Evolutionary conservation across 2,113 vertebrate species (phyloP).

Genomic region (Heterotilapia buettikoferi): DNA sequence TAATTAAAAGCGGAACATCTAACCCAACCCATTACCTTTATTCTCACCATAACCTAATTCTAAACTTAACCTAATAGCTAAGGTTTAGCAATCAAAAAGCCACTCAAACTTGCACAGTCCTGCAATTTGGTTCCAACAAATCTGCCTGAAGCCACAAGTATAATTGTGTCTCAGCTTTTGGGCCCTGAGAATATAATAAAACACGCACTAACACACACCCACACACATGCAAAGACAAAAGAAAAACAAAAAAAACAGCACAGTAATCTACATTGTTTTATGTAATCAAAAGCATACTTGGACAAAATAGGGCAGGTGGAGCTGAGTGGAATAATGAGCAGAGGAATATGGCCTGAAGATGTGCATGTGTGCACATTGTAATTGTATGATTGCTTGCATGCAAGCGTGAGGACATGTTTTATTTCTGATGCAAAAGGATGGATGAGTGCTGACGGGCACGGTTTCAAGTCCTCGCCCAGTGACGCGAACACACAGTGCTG

Average conservation of each 20-base stretch:
- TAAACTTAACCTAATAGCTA: neutral
- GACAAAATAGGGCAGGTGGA: constrained; percentile 28
- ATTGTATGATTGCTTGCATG: neutral
- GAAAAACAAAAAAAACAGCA: neutral
- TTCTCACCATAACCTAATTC: neutral
- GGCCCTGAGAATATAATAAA: neutral
- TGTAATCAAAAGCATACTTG: constrained; percentile 43
- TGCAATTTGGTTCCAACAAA: neutral
- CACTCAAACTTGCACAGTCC: neutral
- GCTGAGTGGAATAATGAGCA: constrained; percentile 13
- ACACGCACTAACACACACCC: neutral
- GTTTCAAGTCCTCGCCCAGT: neutral
- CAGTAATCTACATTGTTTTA: constrained; percentile 6
- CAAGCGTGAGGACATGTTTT: neutral
- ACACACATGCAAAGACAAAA: neutral
- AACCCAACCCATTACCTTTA: neutral
- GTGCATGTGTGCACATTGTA: neutral
- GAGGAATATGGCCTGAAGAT: constrained; percentile 21
- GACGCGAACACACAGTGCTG: neutral
- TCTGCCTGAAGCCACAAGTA: neutral
- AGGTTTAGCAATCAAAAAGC: neutral
- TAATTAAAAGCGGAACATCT: neutral
- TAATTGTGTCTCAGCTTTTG: neutral
- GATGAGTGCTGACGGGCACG: neutral
- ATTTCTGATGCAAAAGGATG: neutral